Evolutionary conservation across 1,140 invertebrate species (phyloP).

Genomic region (Mycetomoellerius zeteki): DNA sequence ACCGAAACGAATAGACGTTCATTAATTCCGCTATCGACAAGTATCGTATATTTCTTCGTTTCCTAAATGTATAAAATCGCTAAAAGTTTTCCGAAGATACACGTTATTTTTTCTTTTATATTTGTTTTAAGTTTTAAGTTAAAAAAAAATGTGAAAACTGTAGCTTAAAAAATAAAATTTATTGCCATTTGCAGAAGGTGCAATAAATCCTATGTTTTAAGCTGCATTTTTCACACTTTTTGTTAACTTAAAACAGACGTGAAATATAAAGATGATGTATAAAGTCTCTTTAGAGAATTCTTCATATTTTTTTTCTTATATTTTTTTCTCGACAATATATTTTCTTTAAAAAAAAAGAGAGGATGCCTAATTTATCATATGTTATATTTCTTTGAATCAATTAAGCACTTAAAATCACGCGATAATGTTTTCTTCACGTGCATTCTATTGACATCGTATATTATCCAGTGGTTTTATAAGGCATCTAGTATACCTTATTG

Average conservation of each 20-base stretch:
- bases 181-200: background rate
- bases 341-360: background rate
- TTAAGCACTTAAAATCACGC: background rate
- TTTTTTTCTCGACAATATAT: background rate
- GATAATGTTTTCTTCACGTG: background rate
- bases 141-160: background rate
- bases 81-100: background rate
- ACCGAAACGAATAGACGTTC: conserved; percentile 8
- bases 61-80: background rate
- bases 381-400: background rate
- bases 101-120: background rate
- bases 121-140: background rate
- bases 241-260: background rate
- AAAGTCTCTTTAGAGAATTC: too few species aligned
- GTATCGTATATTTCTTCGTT: background rate
- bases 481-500: background rate
- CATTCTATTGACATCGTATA: background rate
- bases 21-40: conserved; percentile 28
- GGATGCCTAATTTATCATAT: background rate
- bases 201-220: conserved; percentile 17
- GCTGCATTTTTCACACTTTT: background rate
- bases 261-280: background rate
- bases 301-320: background rate
- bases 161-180: background rate
- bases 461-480: background rate